Percentiles rank a stretch among this genome's conserved stretches.
These are phyloP conservation scores for Mirza zaza DNA, from an alignment of 2,113 vertebrate species.

Conservation along the genomic window DNA sequence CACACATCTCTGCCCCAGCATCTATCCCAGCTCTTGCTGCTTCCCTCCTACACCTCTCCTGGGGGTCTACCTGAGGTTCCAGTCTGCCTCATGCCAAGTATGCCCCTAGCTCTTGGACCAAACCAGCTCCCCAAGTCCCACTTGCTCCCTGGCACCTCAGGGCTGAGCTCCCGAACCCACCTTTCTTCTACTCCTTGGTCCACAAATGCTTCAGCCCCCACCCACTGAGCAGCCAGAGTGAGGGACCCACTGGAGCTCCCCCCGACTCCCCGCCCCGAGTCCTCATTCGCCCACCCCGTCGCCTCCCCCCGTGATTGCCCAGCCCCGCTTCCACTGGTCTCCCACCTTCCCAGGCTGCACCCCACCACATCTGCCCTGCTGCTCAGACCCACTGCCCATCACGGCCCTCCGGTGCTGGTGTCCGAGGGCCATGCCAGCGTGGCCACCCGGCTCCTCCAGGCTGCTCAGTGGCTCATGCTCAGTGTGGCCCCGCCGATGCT, in stretches of 20 bases:
- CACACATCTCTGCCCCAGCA: too few relatives aligned
- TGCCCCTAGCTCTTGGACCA: neutral
- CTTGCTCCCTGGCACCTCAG: neutral
- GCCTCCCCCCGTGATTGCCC: neutral
- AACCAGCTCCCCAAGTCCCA: neutral
- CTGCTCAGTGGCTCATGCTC: neutral
- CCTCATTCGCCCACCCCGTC: neutral
- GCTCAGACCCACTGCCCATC: neutral
- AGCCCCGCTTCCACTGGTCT: neutral
- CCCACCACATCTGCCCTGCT: neutral
- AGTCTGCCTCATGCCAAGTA: neutral
- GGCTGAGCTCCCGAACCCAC: neutral
- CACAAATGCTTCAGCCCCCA: neutral
- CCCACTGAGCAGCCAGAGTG: neutral
- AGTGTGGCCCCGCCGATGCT: rapidly evolving
- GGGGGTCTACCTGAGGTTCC: neutral
- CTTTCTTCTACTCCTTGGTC: neutral
- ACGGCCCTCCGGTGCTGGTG: neutral
- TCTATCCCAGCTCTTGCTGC: neutral
- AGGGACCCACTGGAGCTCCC: neutral
- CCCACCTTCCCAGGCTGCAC: neutral
- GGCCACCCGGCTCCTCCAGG: rapidly evolving
- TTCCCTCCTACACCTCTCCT: neutral
- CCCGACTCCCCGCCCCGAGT: neutral
- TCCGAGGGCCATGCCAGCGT: neutral